Conservation (phyloP, 2,113 vertebrate species). For the Urocolius indicus region DNA sequence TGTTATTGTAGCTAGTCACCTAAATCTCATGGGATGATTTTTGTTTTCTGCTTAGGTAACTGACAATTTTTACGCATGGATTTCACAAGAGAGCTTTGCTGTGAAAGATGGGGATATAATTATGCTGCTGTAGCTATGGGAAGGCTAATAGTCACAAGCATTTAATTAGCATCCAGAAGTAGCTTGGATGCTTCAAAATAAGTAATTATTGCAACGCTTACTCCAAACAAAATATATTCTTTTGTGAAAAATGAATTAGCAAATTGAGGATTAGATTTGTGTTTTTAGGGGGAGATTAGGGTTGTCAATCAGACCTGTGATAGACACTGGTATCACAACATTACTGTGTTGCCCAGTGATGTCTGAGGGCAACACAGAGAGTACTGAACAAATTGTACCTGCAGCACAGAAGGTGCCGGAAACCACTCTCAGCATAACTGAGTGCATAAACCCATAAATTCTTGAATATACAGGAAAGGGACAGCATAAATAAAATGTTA, state of each 20-base stretch:
- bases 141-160: constrained; percentile 6
- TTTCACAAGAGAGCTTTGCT: constrained; percentile 16
- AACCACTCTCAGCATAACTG: not conserved
- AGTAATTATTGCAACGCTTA: not conserved
- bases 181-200: not conserved
- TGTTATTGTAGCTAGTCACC: not conserved
- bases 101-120: constrained; percentile 5
- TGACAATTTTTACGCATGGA: not conserved
- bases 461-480: not conserved
- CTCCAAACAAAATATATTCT: not conserved
- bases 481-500: constrained; percentile 37
- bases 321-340: not conserved
- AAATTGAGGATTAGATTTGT: not conserved
- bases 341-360: not conserved
- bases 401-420: not conserved
- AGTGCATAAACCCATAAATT: not conserved
- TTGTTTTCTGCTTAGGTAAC: not conserved
- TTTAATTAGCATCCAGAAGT: constrained; percentile 26
- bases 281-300: not conserved
- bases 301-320: not conserved
- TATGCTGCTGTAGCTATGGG: not conserved
- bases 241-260: not conserved
- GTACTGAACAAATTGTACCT: constrained; percentile 27
- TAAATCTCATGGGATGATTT: not conserved
- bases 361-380: not conserved